A percentile compares a stretch with the other conserved stretches of the same genome.
Conservation (phyloP, 2,888 invertebrate species). For the Hypercompe scribonia region DNA sequence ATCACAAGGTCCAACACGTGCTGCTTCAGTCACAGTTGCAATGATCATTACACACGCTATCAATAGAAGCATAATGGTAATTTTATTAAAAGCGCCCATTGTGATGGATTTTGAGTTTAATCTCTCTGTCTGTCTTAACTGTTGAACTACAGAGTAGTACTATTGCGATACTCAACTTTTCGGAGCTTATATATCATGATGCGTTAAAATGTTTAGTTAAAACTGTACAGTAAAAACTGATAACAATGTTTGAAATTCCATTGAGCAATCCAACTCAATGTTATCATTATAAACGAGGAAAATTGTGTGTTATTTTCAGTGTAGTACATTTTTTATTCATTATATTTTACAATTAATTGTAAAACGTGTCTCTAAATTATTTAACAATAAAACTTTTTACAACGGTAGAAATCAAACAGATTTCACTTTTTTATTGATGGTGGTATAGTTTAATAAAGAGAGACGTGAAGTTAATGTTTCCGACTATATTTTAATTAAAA, state of each 20-base stretch:
- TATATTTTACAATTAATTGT: no score
- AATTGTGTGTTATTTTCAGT: not conserved
- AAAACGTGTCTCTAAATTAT: no score
- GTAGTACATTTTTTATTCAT: no score
- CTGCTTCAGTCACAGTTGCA: not conserved
- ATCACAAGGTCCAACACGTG: not conserved
- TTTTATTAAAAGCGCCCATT: slow-evolving; percentile 6
- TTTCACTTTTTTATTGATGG: no score
- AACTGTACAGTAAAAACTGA: not conserved
- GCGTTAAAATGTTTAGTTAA: not conserved
- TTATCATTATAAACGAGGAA: not conserved
- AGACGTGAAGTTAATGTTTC: no score
- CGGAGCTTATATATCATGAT: not conserved
- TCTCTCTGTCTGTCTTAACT: not conserved
- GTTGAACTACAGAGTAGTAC: not conserved
- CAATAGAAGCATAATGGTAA: slow-evolving; percentile 1
- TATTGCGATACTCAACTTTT: not conserved
- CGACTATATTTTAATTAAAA: no score
- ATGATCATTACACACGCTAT: not conserved
- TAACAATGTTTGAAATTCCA: not conserved
- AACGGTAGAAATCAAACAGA: no score
- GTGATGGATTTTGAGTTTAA: not conserved
- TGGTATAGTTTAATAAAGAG: no score
- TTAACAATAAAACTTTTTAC: no score
- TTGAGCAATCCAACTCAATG: not conserved